Percentiles rank a stretch among this genome's conserved stretches.
These are phyloP conservation scores for Montipora cactus DNA, from an alignment of 64 coral and sea anemone species.

Conservation along the genomic window DNA sequence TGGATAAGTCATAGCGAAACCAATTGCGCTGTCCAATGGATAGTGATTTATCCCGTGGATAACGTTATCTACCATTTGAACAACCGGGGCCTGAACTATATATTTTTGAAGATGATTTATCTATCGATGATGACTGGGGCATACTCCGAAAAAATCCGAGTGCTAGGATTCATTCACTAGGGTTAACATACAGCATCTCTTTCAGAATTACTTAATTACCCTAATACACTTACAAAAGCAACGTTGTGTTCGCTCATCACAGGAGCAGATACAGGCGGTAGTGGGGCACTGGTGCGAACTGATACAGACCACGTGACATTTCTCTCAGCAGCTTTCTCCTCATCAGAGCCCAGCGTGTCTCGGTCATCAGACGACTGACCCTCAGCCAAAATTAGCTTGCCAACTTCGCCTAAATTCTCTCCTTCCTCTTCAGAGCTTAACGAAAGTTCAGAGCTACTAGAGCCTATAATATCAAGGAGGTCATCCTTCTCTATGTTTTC, in stretches of 20 bases:
- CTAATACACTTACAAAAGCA: conserved; percentile 24
- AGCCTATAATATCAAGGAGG: conserved; percentile 65
- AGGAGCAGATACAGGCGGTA: conserved; percentile 17
- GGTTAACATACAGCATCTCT: too few relatives aligned
- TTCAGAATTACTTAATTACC: not conserved
- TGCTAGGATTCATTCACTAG: too few relatives aligned
- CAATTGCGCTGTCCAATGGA: too few relatives aligned
- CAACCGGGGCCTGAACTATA: too few relatives aligned
- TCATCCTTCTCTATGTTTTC: conserved; percentile 44
- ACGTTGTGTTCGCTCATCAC: conserved; percentile 31
- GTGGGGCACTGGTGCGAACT: conserved; percentile 44
- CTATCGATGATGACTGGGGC: too few relatives aligned
- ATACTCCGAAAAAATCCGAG: too few relatives aligned
- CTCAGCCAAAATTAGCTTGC: not conserved
- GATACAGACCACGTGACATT: conserved; percentile 37
- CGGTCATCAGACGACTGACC: conserved; percentile 28
- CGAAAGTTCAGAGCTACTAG: conserved; percentile 25
- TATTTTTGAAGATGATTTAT: too few relatives aligned
- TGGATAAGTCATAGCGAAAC: too few relatives aligned
- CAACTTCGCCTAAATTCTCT: not conserved
- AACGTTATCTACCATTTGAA: too few relatives aligned
- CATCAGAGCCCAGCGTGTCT: conserved; percentile 50
- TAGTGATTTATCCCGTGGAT: too few relatives aligned
- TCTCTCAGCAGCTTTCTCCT: conserved; percentile 19
- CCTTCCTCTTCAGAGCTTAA: conserved; percentile 10